Evolutionary conservation across 2,888 invertebrate species (phyloP), one percentile per base, ranked within the genome.

Genomic region (Pegoplata infirma): DNA sequence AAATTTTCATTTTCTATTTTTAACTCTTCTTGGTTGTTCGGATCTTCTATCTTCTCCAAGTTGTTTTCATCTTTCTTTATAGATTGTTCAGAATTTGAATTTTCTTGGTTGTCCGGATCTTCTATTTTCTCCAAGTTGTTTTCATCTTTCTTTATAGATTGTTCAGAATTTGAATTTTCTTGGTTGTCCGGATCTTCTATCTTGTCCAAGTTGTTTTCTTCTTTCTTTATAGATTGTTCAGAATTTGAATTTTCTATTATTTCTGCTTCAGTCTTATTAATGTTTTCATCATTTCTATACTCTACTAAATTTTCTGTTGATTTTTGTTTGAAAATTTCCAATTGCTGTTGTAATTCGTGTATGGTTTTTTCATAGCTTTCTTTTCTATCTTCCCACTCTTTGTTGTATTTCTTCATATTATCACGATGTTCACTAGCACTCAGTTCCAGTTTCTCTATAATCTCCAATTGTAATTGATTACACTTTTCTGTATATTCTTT

Each of bases 381-480:
- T 17, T 59, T 83, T 16, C 44, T 49, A 3, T 83, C 80, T 44
- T 83, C 82, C 86, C 87, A 85, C 16, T 85, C 83, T 2, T 58
- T 46, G 19, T 83, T 85, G 63, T 83, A 85, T 17, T 81, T 83
- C 7, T 82, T 83, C 10, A 87, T 56, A 53, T 84, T 86, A 6
- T 81, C 81, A 1, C 87, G 82, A 12, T 77, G 82, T 10, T 83
- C 81, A n/a, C 14, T 82, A 49, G 84, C 84, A 66, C 81, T 84
- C 0, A 74, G 5, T 36, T 86, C 87, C 0, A 86, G 56, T 46
- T 85, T 85, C 16, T 82, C 77, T 40, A 83, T 67, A 19, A 81
- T 82, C 23, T 86, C 85, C 8, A 86, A 75, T 21, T 82, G 75
- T 7, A 83, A 12, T 23, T 71, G 80, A 44, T 82, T 77, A 0